Base-by-base conservation (phyloP, 2,888 invertebrate genomes). In the Eupithecia vulgata region DNA sequence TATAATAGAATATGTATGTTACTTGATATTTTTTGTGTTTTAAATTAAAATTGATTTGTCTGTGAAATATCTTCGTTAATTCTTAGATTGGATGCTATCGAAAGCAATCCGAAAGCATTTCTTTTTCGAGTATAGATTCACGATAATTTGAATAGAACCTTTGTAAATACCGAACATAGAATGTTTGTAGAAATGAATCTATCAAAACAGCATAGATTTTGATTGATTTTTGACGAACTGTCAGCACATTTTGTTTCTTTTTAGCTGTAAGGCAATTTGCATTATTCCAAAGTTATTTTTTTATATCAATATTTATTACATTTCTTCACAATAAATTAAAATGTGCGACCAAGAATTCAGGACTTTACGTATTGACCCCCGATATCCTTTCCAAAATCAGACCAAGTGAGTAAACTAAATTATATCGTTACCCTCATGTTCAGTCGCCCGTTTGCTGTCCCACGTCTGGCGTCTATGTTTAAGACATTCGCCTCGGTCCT, bases 271-370 rank as follows among this genome's bases (percentile, higher is more conserved):
- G 64, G 21, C 25, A 21, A 3, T 65, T 70, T 72, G 5, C 4
- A 35, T 48, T 45, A 67, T 66, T 45, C n/a, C n/a, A 66, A 52
- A 15, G 7, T 40, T 6, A 67, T 45, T 34, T 66, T 34, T 71
- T 71, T 71, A 42, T 10, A 21, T 42, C 66, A 67, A 34, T 71
- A 68, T 65, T 68, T 70, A 70, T 75, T 67, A 65, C 17, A 67
- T 75, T 72, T 45, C 34, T 72, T 45, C 67, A 73, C 12, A 21
- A 70, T 74, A 64, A 70, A 61, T 48, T 71, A 87, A 81, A 77
- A 93, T 93, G 93, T 94, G 94, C 79, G 93, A 94, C 74, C 88
- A 91, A 79, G 91, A 93, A 79, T 93, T 94, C 76, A 87, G 89
- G 78, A 94, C 94, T 7, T 80, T 88, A 65, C 90, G 94, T 13